Evolutionary conservation across 2,113 vertebrate species (phyloP).

Genomic region (Acanthisitta chloris): DNA sequence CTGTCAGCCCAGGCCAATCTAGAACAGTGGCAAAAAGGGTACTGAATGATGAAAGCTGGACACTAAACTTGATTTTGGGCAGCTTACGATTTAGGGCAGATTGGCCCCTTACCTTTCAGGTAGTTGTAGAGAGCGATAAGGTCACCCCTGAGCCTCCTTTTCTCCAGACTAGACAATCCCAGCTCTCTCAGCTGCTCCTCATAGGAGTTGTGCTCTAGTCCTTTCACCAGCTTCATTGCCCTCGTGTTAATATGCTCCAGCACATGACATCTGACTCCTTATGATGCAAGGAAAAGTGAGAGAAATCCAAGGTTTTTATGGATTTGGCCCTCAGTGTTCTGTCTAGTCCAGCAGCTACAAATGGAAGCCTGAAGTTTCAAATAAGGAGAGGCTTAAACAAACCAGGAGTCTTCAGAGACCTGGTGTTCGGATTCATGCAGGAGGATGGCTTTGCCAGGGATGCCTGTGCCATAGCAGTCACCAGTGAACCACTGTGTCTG

Average conservation of each 20-base stretch:
- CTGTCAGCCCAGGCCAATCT: not conserved
- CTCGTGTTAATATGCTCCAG: not conserved
- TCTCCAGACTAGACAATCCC: not conserved
- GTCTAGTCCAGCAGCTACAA: not conserved
- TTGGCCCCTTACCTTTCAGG: too few species aligned
- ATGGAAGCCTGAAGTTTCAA: not conserved
- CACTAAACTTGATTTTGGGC: not conserved
- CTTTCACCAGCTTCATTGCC: not conserved
- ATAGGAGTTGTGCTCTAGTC: not conserved
- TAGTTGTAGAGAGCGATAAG: rapidly evolving
- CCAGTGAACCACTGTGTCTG: not conserved
- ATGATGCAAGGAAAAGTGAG: not conserved
- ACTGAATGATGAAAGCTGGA: not conserved
- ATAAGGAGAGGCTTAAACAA: not conserved
- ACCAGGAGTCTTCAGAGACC: not conserved
- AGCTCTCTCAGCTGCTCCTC: not conserved
- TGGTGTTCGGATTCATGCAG: not conserved
- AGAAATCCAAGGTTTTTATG: not conserved
- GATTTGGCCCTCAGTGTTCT: not conserved
- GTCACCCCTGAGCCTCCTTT: not conserved
- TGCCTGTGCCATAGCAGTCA: not conserved
- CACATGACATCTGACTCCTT: not conserved
- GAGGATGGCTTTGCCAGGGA: not conserved
- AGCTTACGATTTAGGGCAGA: not conserved
- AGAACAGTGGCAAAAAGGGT: not conserved